Evolutionary conservation across 2,113 vertebrate species (phyloP), one percentile per base, ranked within the genome.

Genomic region (Struthidea cinerea): DNA sequence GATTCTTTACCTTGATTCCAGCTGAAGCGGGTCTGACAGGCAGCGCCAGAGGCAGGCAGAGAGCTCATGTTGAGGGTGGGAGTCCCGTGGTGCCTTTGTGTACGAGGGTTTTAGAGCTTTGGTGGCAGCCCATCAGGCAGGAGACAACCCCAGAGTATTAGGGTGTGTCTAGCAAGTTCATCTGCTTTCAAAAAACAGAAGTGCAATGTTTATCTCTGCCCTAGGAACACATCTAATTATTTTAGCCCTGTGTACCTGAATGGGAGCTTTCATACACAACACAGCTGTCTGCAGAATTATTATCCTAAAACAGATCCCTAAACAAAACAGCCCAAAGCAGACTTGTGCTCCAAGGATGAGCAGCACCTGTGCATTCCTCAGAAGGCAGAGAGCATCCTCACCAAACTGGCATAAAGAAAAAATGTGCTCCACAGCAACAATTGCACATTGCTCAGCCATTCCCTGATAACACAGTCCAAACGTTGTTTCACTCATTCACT

Each of bases 1-100:
- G 93, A 92, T 87, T 95, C 90, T 89, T 82, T 96, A 96, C 96
- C 92, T 96, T 90, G 96, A 93, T 92, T 96, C 93, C 88, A 81
- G 88, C 87, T n/a, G 90, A 89, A 96, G 88, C 8, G 0, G 60
- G 60, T 89, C 96, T 97, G 94, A 95, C 92, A 89, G 94, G 57
- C 52, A 79, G 88, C 0, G 4, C 83, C 88, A 95, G 86, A 81
- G 86, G 88, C 90, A 89, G 93, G 80, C 76, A 79, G 32, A 92
- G 90, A n/a, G 28, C 65, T 95, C 93, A 50, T 73, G 90, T 46
- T n/a, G 41, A 89, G 61, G 83, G 73, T 80, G 84, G 93, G 76
- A 91, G 56, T 88, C 94, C 94, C 6, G 44, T 96, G 92, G 94
- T 91, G 93, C 85, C 68, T 97, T 95, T 97, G 90, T 93, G 83